phyloP scores from a whole-genome alignment of 2,888 invertebrate species.

The Ephialtes manifestator region DNA sequence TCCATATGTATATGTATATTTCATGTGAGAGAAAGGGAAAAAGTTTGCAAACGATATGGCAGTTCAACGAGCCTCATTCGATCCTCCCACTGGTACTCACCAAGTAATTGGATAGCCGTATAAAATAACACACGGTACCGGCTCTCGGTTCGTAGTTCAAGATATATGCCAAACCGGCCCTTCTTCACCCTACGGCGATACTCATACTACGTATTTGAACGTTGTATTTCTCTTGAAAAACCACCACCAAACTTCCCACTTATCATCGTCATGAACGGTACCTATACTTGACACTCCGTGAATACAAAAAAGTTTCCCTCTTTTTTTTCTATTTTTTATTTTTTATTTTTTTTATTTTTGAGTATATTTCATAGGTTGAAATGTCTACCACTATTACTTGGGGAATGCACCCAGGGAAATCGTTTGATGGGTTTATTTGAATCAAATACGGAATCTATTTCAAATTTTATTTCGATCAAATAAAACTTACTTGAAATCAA shows the following conservation, averaged over 20 bases:
- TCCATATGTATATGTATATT: not conserved
- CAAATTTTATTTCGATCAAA: too few species aligned
- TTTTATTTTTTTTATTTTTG: not conserved
- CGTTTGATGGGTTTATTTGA: too few species aligned
- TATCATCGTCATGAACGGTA: not conserved
- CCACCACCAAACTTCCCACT: not conserved
- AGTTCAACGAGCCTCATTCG: constrained; percentile 65
- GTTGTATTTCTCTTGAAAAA: constrained; percentile 12
- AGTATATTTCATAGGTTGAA: not conserved
- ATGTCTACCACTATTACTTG: not conserved
- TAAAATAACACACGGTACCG: constrained; percentile 67
- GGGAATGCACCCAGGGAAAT: too few species aligned
- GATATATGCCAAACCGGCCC: constrained; percentile 10
- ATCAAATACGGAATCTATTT: too few species aligned
- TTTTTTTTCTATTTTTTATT: too few species aligned
- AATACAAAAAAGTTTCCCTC: not conserved
- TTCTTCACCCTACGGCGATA: constrained; percentile 24
- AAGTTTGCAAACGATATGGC: constrained; percentile 59
- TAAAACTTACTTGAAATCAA: too few species aligned
- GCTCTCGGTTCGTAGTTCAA: constrained; percentile 24
- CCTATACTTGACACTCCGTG: not conserved
- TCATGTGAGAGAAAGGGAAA: constrained; percentile 9
- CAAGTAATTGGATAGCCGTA: constrained; percentile 71
- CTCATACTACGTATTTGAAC: constrained; percentile 6
- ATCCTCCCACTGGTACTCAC: constrained; percentile 69